These are phyloP conservation scores for Napeogenes sylphis DNA, from an alignment of 2,888 invertebrate genomes.

Conservation along the genomic window DNA sequence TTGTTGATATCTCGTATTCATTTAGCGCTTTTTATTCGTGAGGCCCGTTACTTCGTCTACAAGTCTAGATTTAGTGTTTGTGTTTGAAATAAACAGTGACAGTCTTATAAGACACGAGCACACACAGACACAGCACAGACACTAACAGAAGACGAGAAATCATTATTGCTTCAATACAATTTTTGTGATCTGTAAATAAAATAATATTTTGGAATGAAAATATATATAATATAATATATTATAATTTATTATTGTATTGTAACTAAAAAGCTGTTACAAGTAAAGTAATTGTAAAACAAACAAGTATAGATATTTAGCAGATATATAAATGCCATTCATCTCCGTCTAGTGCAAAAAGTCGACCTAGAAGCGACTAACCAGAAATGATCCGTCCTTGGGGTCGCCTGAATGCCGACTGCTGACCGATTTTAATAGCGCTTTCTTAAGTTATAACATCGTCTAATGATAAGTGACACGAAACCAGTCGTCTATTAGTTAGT, in stretches of 20 bases:
- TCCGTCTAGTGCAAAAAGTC: slow-evolving; percentile 61
- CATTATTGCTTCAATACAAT: no score
- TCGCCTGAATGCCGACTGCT: slow-evolving; percentile 45
- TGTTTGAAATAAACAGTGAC: slow-evolving; percentile 13
- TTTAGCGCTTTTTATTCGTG: slow-evolving; percentile 24
- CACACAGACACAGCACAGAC: no score
- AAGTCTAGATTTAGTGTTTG: slow-evolving; percentile 15
- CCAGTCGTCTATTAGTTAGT: slow-evolving; percentile 2
- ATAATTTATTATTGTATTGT: no score
- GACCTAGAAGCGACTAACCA: slow-evolving; percentile 66
- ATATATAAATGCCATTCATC: slow-evolving; percentile 42
- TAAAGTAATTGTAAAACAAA: neutral
- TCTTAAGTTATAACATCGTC: neutral
- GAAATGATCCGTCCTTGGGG: slow-evolving; percentile 73
- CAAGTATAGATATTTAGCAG: neutral
- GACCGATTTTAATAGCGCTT: slow-evolving; percentile 17
- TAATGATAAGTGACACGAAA: neutral
- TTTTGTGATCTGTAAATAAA: no score
- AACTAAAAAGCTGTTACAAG: no score
- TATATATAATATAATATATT: no score
- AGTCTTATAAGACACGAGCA: neutral
- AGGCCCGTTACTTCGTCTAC: slow-evolving; percentile 24
- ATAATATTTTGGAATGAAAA: no score
- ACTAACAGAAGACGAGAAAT: no score
- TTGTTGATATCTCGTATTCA: slow-evolving; percentile 22